These are phyloP conservation scores for Euphydryas editha DNA, from an alignment of 2,888 invertebrate species.

Conservation along the genomic window DNA sequence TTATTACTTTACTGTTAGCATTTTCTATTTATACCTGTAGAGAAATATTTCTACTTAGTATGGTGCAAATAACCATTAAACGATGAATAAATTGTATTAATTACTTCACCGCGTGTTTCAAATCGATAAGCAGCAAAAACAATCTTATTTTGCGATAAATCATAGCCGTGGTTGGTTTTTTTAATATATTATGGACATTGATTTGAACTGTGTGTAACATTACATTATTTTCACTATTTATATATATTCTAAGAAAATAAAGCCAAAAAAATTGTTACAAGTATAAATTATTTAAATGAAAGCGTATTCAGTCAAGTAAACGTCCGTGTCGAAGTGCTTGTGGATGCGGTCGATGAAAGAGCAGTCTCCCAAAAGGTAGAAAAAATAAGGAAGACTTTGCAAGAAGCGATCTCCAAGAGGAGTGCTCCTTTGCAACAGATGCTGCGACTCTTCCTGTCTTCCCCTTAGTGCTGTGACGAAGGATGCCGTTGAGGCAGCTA, in stretches of 20 bases:
- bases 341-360: too few relatives aligned
- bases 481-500: too few relatives aligned
- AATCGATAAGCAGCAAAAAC: constrained; percentile 8
- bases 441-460: too few relatives aligned
- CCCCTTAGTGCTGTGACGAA: too few relatives aligned
- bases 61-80: constrained; percentile 41
- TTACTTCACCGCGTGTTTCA: constrained; percentile 34
- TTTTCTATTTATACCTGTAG: constrained; percentile 11
- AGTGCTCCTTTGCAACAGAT: too few relatives aligned
- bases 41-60: constrained; percentile 37
- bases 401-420: too few relatives aligned
- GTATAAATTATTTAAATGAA: too few relatives aligned
- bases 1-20: neutral
- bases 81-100: constrained; percentile 43
- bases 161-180: constrained; percentile 18
- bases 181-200: constrained; percentile 9
- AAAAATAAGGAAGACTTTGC: too few relatives aligned
- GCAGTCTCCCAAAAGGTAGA: too few relatives aligned
- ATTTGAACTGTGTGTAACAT: neutral
- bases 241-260: neutral
- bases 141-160: neutral
- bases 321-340: too few relatives aligned
- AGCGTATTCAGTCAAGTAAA: too few relatives aligned
- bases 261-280: neutral
- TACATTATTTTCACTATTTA: neutral